Percentiles rank a stretch among this genome's conserved stretches.
These are phyloP conservation scores for Lineus longissimus DNA, from an alignment of 1,140 invertebrate genomes.

Conservation along the genomic window DNA sequence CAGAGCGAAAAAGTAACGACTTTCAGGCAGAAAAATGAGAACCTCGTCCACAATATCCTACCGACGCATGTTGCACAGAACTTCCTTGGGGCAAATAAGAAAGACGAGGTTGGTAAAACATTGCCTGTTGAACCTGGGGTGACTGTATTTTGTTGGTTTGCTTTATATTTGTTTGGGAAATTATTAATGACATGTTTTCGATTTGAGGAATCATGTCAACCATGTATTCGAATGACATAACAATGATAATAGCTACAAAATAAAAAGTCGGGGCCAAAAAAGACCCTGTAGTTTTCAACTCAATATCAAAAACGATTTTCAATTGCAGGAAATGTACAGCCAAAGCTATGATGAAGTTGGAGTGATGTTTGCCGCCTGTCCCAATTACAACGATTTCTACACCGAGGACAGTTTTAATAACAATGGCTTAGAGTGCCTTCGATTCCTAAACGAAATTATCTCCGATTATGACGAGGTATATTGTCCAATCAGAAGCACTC, in stretches of 20 bases:
- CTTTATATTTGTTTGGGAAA: too few species aligned
- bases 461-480: constrained; percentile 85
- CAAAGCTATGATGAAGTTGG: constrained; percentile 79
- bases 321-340: constrained; percentile 70
- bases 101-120: constrained; percentile 57
- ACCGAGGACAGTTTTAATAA: constrained; percentile 56
- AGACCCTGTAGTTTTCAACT: too few species aligned
- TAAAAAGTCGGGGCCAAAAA: too few species aligned
- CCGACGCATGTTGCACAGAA: constrained; percentile 87
- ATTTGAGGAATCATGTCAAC: too few species aligned
- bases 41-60: constrained; percentile 84
- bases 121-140: too few species aligned
- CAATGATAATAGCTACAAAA: too few species aligned
- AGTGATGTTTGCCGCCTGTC: constrained; percentile 87
- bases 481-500: too few species aligned
- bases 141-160: too few species aligned
- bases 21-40: constrained; percentile 82
- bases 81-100: constrained; percentile 64
- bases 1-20: constrained; percentile 78
- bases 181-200: too few species aligned
- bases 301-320: too few species aligned
- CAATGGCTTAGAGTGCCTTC: constrained; percentile 71
- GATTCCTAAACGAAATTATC: constrained; percentile 81
- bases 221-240: too few species aligned
- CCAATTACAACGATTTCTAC: constrained; percentile 70